Conservation (phyloP, 2,113 vertebrate species). For the Tupaia chinensis region DNA sequence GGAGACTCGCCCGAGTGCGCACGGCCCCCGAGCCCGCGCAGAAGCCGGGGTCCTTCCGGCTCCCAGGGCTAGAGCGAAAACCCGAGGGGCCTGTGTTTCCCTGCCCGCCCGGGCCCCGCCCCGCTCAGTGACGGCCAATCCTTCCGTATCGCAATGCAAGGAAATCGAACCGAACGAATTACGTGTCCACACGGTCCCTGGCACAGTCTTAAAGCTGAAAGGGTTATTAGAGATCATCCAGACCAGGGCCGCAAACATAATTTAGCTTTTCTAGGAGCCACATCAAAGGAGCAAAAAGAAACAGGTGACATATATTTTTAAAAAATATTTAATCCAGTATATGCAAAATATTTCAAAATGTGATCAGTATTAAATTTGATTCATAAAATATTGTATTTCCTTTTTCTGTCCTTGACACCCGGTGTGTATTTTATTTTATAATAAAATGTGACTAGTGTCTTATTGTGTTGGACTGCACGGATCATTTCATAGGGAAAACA, state of each 20-base stretch:
- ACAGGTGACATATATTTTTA: background rate
- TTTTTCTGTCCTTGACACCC: background rate
- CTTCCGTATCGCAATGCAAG: background rate
- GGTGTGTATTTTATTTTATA: background rate
- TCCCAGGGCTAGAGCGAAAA: rapidly evolving
- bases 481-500: background rate
- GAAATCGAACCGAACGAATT: background rate
- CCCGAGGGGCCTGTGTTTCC: background rate
- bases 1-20: rapidly evolving
- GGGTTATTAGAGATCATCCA: too few relatives aligned
- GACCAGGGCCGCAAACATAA: background rate
- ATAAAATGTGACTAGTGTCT: background rate
- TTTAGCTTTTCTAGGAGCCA: background rate
- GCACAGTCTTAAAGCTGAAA: background rate
- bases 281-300: background rate
- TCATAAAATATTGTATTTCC: background rate
- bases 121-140: background rate
- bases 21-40: background rate
- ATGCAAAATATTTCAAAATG: background rate
- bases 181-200: background rate
- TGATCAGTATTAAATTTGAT: background rate
- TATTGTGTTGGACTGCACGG: background rate
- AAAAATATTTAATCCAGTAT: background rate
- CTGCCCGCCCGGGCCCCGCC: background rate
- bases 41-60: rapidly evolving